Evolutionary conservation across 2,113 vertebrate genomes (phyloP).

Genomic region (Cardinalis cardinalis): DNA sequence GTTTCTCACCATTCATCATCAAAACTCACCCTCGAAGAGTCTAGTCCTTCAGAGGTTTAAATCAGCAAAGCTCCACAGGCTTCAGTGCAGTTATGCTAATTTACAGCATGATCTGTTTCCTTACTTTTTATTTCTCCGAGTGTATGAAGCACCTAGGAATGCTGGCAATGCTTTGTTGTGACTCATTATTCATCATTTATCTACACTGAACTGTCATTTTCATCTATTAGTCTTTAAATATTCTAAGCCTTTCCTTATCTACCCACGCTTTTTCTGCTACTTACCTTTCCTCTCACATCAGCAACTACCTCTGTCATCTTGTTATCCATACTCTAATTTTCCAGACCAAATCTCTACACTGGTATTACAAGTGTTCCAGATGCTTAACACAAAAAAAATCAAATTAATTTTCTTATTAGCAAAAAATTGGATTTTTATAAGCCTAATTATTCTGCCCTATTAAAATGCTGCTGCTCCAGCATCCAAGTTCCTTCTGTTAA

Average conservation of each 20-base stretch:
- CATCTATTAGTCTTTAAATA: conserved; percentile 37
- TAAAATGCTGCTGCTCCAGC: background rate
- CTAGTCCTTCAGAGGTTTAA: background rate
- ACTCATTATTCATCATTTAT: conserved; percentile 50
- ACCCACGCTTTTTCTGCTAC: conserved; percentile 4
- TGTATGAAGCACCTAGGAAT: background rate
- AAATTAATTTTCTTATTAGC: conserved; percentile 58
- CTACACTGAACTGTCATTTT: conserved; percentile 33
- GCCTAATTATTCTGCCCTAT: conserved; percentile 57
- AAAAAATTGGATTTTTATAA: conserved; percentile 62
- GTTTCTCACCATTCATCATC: conserved; percentile 4
- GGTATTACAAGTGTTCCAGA: conserved; percentile 56
- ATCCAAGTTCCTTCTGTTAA: conserved; percentile 21
- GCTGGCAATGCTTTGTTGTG: background rate
- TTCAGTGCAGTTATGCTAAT: background rate
- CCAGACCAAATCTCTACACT: conserved; percentile 48
- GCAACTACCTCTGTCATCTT: background rate
- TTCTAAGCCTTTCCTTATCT: conserved; percentile 38
- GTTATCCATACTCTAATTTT: conserved; percentile 55
- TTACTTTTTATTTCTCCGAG: background rate
- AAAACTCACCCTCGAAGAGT: background rate
- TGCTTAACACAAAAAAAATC: conserved; percentile 42
- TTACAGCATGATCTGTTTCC: background rate
- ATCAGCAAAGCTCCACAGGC: background rate
- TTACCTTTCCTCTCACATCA: conserved; percentile 47